Evolutionary conservation across 2,797 vertebrate species (phyloP).

Genomic region (Siniperca scherzeri): DNA sequence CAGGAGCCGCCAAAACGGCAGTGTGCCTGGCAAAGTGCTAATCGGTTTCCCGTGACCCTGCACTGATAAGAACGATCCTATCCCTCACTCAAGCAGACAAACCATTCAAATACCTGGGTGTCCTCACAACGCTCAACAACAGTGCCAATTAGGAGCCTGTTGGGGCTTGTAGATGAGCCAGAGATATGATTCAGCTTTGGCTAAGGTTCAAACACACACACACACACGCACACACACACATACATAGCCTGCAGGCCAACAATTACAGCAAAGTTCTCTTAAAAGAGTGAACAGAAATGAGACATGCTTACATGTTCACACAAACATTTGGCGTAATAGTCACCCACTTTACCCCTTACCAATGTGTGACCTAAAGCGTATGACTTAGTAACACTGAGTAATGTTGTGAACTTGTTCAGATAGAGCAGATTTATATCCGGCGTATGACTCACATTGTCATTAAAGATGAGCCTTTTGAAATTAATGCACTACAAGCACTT

Average conservation of each 20-base stretch:
- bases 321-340: conserved; percentile 53
- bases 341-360: conserved; percentile 23
- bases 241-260: conserved; percentile 55
- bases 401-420: conserved; percentile 41
- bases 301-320: conserved; percentile 54
- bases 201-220: conserved; percentile 68
- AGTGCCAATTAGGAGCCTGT: conserved; percentile 82
- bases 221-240: conserved; percentile 40
- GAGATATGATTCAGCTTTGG: conserved; percentile 80
- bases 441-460: conserved; percentile 53
- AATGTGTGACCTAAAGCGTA: conserved; percentile 31
- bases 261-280: conserved; percentile 63
- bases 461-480: conserved; percentile 56
- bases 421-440: conserved; percentile 8
- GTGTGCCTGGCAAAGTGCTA: conserved; percentile 67
- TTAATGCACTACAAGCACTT: conserved; percentile 43
- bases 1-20: conserved; percentile 55
- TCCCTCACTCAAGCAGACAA: conserved; percentile 75
- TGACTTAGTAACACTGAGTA: conserved; percentile 59
- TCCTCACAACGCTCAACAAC: conserved; percentile 74
- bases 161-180: conserved; percentile 79
- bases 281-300: conserved; percentile 47
- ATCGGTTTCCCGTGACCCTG: conserved; percentile 79
- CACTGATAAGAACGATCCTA: conserved; percentile 80
- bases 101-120: conserved; percentile 79